Base-by-base conservation (phyloP, 2,888 invertebrate genomes). In the Strigamia transsilvanica region DNA sequence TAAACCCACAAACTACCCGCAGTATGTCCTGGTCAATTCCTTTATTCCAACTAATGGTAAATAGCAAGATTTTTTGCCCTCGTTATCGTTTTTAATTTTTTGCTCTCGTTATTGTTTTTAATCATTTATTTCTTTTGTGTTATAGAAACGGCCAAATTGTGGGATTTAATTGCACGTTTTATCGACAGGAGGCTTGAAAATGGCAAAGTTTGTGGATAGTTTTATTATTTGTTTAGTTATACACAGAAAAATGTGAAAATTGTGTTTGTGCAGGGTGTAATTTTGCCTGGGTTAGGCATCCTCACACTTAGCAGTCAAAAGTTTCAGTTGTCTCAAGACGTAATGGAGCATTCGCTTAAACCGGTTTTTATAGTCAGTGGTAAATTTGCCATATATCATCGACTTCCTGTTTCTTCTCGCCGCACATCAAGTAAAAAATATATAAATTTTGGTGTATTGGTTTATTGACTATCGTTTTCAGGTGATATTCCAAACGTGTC, bases 251-350 rank as follows among this genome's bases (percentile, higher is more conserved):
- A n/a, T n/a, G n/a, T n/a, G n/a, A n/a, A n/a, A n/a, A n/a, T n/a
- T n/a, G n/a, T n/a, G n/a, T n/a, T n/a, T n/a, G n/a, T 12, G 10
- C 73, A 78, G 78, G 78, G 78, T n/a, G 78, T 78, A 15, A 34
- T 78, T n/a, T 38, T 78, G 15, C 78, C 78, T n/a, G 78, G 78
- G 2, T 78, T 78, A 23, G 78, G 78, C 10, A 78, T 38, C n/a
- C 18, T 78, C 5, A 78, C 78, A n/a, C 27, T 78, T 1, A 34
- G 38, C 32, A 34, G 78, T n/a, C 18, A 12, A 27, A 78, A 78
- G 27, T 78, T 38, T n/a, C n/a, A 23, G n/a, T 15, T 78, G 15
- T n/a, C 34, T 1, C 78, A 78, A 78, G 78, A 27, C 13, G 1
- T 34, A 10, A 7, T 34, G 2, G 34, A 38, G 27, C 34, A 34